A percentile compares a stretch with the other conserved stretches of the same genome.
Conservation (phyloP, 2,888 invertebrate genomes). For the Pardosa pseudoannulata region DNA sequence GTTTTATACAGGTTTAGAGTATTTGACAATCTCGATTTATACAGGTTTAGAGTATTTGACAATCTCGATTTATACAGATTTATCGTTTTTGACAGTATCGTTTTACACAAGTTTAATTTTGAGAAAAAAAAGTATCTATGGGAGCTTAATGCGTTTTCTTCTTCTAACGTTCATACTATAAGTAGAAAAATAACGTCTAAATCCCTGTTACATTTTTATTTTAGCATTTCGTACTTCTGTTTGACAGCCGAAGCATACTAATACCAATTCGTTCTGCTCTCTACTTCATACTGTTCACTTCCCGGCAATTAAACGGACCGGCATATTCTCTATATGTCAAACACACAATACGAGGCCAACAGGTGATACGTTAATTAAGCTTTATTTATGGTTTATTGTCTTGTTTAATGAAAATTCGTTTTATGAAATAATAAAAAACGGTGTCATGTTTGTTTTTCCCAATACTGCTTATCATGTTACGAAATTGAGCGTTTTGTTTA, state of each 20-base stretch:
- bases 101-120: too few relatives aligned
- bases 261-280: neutral
- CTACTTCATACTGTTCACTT: neutral
- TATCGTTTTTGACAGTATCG: too few relatives aligned
- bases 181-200: too few relatives aligned
- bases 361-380: slow-evolving; percentile 8
- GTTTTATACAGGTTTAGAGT: too few relatives aligned
- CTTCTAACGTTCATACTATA: too few relatives aligned
- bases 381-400: slow-evolving; percentile 63
- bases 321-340: neutral
- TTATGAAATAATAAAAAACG: neutral
- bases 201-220: too few relatives aligned
- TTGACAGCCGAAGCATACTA: neutral
- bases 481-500: neutral
- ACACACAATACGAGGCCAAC: neutral
- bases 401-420: neutral
- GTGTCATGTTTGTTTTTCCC: neutral
- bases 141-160: too few relatives aligned
- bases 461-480: neutral
- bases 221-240: neutral
- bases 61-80: too few relatives aligned
- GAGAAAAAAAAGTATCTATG: too few relatives aligned
- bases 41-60: too few relatives aligned
- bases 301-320: neutral
- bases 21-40: too few relatives aligned